Conservation (phyloP, 2,113 vertebrate genomes). For the Xiphophorus maculatus region DNA sequence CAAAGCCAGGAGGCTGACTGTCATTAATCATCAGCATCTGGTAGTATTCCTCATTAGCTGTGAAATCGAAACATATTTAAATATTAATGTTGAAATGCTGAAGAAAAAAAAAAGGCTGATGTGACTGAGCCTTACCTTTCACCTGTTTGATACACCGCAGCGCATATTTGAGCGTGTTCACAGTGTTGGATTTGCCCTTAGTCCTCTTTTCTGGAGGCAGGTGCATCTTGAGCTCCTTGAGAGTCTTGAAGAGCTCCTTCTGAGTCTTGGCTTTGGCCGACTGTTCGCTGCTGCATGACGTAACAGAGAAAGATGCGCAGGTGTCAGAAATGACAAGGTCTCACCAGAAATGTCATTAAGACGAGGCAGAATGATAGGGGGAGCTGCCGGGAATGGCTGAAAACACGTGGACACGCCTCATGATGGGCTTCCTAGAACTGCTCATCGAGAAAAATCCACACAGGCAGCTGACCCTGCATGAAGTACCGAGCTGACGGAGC, state of each 20-base stretch:
- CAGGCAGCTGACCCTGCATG: background rate
- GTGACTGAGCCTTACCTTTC: conserved; percentile 83
- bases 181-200: conserved; percentile 88
- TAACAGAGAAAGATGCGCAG: conserved; percentile 46
- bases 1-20: conserved; percentile 83
- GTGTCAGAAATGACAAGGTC: conserved; percentile 48
- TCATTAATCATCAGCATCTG: conserved; percentile 90
- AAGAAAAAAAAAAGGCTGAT: background rate
- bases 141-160: conserved; percentile 94
- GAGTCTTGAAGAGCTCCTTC: conserved; percentile 89
- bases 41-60: conserved; percentile 96
- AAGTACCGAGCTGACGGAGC: background rate
- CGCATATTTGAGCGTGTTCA: conserved; percentile 90
- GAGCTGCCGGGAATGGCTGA: background rate
- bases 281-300: conserved; percentile 86
- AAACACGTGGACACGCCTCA: background rate
- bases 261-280: conserved; percentile 91
- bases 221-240: conserved; percentile 90
- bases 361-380: background rate
- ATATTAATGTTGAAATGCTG: background rate
- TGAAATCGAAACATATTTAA: conserved; percentile 1
- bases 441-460: background rate
- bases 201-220: conserved; percentile 88
- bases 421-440: background rate
- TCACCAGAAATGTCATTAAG: conserved; percentile 21